A percentile compares a stretch with the other conserved stretches of the same genome.
phyloP scores from a whole-genome alignment of 2,797 vertebrate genomes.

The Thamnophis elegans region DNA sequence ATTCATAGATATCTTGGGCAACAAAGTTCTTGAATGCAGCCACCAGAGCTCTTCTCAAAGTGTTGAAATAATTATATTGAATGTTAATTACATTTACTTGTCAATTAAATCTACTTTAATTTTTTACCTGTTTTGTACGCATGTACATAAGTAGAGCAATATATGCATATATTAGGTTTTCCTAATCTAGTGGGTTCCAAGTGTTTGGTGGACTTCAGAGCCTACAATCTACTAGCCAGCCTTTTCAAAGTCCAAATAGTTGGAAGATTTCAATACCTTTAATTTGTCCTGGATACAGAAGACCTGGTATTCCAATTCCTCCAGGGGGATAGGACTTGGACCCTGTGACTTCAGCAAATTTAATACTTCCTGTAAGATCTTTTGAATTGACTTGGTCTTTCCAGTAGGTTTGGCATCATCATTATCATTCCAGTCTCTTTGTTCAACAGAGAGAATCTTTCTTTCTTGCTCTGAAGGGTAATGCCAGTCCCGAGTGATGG shows the following conservation, averaged over 20 bases:
- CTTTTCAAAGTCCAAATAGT: neutral
- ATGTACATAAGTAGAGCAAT: neutral
- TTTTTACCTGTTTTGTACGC: neutral
- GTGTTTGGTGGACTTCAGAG: neutral
- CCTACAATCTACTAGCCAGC: neutral
- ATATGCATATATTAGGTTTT: neutral
- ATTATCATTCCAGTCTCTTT: neutral
- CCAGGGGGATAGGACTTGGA: slow-evolving; percentile 65
- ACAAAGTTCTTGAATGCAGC: neutral
- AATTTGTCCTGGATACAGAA: slow-evolving; percentile 78
- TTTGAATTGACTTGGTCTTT: slow-evolving; percentile 54
- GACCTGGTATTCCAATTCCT: slow-evolving; percentile 76
- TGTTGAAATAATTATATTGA: neutral
- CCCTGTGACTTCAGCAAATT: slow-evolving; percentile 57
- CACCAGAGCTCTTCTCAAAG: neutral
- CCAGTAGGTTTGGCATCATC: neutral
- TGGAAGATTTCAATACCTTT: slow-evolving; percentile 72
- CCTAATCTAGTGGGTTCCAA: neutral
- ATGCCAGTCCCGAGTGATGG: slow-evolving; percentile 13
- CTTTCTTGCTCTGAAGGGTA: slow-evolving; percentile 1
- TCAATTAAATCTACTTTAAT: neutral
- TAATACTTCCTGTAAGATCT: slow-evolving; percentile 75
- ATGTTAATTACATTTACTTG: neutral
- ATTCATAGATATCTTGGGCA: neutral
- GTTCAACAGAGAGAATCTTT: neutral